Evolutionary conservation across 92 coral and sea anemone genomes (phyloP).

Genomic region (Porites rus): DNA sequence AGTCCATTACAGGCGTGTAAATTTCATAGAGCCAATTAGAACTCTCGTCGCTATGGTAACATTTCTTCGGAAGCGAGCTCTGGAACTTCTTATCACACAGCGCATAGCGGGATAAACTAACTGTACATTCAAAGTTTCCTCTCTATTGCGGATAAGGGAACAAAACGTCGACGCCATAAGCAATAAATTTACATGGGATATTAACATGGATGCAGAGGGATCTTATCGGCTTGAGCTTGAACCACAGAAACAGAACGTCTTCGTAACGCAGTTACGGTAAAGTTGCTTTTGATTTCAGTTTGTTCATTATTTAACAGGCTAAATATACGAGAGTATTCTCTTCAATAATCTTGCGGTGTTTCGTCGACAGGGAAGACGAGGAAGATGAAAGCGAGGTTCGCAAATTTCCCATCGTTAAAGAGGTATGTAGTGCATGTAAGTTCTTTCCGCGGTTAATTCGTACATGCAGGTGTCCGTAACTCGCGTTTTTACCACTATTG

Average conservation of each 20-base stretch:
- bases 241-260: constrained; percentile 87
- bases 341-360: constrained; percentile 1
- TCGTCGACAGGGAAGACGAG: constrained; percentile 79
- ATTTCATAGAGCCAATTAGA: constrained; percentile 1
- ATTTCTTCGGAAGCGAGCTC: constrained; percentile 25
- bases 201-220: constrained; percentile 44
- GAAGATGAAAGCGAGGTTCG: constrained; percentile 82
- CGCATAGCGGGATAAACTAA: constrained; percentile 12
- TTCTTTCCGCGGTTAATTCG: not conserved
- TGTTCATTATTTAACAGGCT: constrained; percentile 17
- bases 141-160: not conserved
- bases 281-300: not conserved
- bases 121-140: too few relatives aligned
- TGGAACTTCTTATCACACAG: constrained; percentile 22
- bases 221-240: constrained; percentile 79
- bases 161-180: not conserved
- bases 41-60: constrained; percentile 61
- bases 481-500: too few relatives aligned
- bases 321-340: not conserved
- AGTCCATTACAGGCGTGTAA: not conserved
- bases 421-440: constrained; percentile 57
- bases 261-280: constrained; percentile 95
- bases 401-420: constrained; percentile 88
- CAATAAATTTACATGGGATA: not conserved
- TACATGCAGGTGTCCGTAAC: not conserved